Percentiles rank a stretch among this genome's conserved stretches.
Conservation (phyloP, 2,113 vertebrate species). For the Oncorhynchus mykiss region DNA sequence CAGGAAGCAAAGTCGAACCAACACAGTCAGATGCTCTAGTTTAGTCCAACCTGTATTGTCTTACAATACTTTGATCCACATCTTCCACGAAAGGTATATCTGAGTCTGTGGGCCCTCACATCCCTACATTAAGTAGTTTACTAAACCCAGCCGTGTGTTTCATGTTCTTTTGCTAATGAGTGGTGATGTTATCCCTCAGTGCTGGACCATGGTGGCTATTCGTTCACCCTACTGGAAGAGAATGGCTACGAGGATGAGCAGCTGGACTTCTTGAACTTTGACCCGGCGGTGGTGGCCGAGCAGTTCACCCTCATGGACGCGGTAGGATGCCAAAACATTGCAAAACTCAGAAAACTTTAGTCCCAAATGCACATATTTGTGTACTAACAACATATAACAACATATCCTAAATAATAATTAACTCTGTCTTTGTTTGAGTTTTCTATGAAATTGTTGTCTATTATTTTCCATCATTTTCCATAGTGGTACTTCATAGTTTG, state of each 20-base stretch:
- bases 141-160: not conserved
- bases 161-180: not conserved
- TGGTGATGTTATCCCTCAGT: constrained; percentile 6
- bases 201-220: constrained; percentile 75
- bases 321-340: constrained; percentile 59
- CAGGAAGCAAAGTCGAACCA: no score
- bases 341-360: not conserved
- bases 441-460: not conserved
- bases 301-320: constrained; percentile 98
- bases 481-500: not conserved
- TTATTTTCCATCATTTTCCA: not conserved
- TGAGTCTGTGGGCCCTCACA: not conserved
- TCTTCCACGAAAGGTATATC: no score
- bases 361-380: not conserved
- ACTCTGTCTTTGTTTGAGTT: not conserved
- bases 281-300: constrained; percentile 91
- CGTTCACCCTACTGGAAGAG: constrained; percentile 81
- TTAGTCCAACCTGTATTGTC: no score
- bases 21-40: no score
- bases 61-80: no score
- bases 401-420: not conserved
- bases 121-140: no score
- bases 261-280: constrained; percentile 85
- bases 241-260: constrained; percentile 82
- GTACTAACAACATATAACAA: no score